phyloP scores from a whole-genome alignment of 92 coral and sea anemone species.

The Epizoanthus fatuus region DNA sequence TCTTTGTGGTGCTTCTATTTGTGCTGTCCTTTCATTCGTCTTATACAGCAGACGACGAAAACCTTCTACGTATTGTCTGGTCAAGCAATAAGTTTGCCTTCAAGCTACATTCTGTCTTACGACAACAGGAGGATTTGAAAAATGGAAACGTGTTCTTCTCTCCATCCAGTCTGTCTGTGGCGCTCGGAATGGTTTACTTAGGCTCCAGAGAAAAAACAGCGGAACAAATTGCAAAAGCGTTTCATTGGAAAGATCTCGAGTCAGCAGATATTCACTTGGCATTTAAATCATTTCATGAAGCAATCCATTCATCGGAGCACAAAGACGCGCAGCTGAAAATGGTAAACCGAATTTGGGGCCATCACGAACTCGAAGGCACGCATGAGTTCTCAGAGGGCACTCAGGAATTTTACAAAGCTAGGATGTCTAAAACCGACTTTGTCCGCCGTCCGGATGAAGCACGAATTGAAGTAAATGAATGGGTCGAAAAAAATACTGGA shows the following conservation, averaged over 20 bases:
- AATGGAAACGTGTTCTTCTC: slow-evolving; percentile 80
- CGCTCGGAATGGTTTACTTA: slow-evolving; percentile 87
- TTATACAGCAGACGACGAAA: not conserved
- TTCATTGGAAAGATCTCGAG: slow-evolving; percentile 74
- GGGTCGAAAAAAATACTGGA: slow-evolving; percentile 90
- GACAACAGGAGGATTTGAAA: slow-evolving; percentile 21
- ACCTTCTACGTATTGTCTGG: slow-evolving; percentile 4
- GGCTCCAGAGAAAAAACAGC: slow-evolving; percentile 88
- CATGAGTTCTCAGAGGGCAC: slow-evolving; percentile 65
- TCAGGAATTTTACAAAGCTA: slow-evolving; percentile 70
- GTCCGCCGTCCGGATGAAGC: slow-evolving; percentile 65
- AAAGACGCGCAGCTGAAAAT: slow-evolving; percentile 68
- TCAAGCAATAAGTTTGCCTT: slow-evolving; percentile 29
- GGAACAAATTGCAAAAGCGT: slow-evolving; percentile 73
- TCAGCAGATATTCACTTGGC: slow-evolving; percentile 74
- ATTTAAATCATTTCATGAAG: slow-evolving; percentile 83
- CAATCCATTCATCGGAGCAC: slow-evolving; percentile 58
- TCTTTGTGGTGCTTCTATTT: not conserved
- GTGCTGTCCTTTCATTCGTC: not conserved
- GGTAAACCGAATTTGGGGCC: slow-evolving; percentile 94
- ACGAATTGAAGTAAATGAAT: slow-evolving; percentile 81
- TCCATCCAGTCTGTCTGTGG: slow-evolving; percentile 86
- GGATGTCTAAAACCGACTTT: slow-evolving; percentile 81
- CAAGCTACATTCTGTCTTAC: slow-evolving; percentile 29
- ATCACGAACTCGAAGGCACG: slow-evolving; percentile 60